Percentiles rank a stretch among this genome's conserved stretches.
phyloP scores from a whole-genome alignment of 2,113 vertebrate genomes.

The Prolemur simus region DNA sequence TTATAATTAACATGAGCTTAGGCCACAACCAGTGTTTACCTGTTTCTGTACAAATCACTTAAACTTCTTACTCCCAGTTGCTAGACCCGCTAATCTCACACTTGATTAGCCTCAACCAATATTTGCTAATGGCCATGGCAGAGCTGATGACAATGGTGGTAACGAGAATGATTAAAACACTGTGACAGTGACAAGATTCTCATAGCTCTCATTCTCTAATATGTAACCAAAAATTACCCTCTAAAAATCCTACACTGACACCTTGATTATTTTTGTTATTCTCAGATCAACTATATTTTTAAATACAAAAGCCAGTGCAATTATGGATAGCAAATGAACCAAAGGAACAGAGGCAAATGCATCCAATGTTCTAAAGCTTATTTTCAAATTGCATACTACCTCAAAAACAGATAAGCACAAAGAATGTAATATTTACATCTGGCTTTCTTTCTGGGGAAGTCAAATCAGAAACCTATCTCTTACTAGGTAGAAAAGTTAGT shows the following conservation, averaged over 20 bases:
- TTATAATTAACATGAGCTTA: neutral
- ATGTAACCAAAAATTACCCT: neutral
- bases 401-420: constrained; percentile 21
- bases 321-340: neutral
- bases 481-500: neutral
- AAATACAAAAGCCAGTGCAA: constrained; percentile 4
- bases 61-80: neutral
- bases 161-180: constrained; percentile 33
- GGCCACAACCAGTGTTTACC: neutral
- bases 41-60: constrained; percentile 41
- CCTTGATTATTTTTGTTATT: neutral
- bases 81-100: neutral
- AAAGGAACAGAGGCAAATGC: neutral
- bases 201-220: neutral
- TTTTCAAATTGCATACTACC: neutral
- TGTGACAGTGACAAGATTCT: neutral
- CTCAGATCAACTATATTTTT: neutral
- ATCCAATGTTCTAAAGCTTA: neutral
- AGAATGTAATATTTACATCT: neutral
- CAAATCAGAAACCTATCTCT: neutral
- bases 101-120: constrained; percentile 27
- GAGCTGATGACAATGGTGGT: neutral
- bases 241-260: neutral
- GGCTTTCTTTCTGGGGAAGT: neutral
- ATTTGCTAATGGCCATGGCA: neutral